These are phyloP conservation scores for Callyntrura guangdongensis DNA, from an alignment of 2,888 invertebrate genomes.

Conservation along the genomic window DNA sequence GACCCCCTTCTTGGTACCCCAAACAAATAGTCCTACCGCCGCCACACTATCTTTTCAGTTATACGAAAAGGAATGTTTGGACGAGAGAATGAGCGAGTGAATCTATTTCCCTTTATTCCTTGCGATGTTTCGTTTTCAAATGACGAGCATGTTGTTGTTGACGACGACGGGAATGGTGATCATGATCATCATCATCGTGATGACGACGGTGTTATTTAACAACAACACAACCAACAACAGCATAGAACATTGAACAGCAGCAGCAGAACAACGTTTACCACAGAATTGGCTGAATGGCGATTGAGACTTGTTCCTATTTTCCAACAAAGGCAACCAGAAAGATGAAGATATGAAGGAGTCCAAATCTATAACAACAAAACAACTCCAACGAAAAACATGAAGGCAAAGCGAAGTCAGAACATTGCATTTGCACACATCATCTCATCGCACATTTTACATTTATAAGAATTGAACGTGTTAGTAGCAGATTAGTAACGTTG, in stretches of 20 bases:
- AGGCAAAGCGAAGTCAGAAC: not conserved
- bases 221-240: too few relatives aligned
- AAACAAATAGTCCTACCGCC: too few relatives aligned
- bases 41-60: too few relatives aligned
- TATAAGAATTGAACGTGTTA: not conserved
- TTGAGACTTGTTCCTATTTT: not conserved
- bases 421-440: not conserved
- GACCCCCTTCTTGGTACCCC: not conserved
- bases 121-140: too few relatives aligned
- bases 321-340: conserved; percentile 46
- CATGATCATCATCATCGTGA: not conserved
- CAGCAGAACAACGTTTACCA: too few relatives aligned
- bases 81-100: too few relatives aligned
- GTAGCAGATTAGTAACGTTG: not conserved
- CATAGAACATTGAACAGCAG: too few relatives aligned
- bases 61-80: too few relatives aligned
- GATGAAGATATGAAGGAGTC: conserved; percentile 12
- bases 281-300: too few relatives aligned
- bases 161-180: too few relatives aligned
- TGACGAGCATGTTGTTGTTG: too few relatives aligned
- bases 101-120: too few relatives aligned
- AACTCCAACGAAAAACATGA: not conserved
- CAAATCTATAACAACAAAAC: not conserved
- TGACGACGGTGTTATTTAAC: not conserved
- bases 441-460: not conserved